Percentiles rank a stretch among this genome's conserved stretches.
These are phyloP conservation scores for Malaclemys terrapin DNA, from an alignment of 2,113 vertebrate species.

Conservation along the genomic window DNA sequence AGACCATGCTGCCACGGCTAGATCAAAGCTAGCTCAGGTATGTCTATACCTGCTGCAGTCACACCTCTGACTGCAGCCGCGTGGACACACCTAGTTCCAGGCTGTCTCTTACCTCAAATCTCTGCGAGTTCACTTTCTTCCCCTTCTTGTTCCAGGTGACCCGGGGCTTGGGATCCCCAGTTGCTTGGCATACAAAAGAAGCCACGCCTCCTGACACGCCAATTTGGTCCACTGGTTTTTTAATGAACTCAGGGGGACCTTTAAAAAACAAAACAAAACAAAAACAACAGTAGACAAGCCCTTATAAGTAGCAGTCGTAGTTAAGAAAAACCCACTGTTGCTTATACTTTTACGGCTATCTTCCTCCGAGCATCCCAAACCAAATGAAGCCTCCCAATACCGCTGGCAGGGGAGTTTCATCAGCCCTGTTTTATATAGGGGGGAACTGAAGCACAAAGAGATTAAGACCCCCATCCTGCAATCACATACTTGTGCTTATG, in stretches of 20 bases:
- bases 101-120: constrained; percentile 90
- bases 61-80: background rate
- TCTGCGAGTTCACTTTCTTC: constrained; percentile 97
- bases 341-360: background rate
- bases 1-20: background rate
- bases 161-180: constrained; percentile 93
- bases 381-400: constrained; percentile 27
- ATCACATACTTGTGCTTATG: background rate
- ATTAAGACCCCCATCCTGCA: background rate
- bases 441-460: background rate
- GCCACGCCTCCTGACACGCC: constrained; percentile 97
- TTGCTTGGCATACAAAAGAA: constrained; percentile 98
- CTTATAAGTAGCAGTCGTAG: background rate
- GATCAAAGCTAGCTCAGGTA: background rate
- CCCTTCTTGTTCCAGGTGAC: constrained; percentile 99
- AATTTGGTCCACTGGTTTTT: constrained; percentile 94
- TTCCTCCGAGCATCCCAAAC: background rate
- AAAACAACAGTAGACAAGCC: background rate
- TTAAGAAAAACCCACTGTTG: background rate
- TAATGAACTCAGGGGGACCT: constrained; percentile 91
- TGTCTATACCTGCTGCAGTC: background rate
- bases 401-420: background rate
- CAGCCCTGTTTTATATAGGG: background rate
- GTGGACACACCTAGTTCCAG: background rate
- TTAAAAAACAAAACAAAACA: background rate